Percentiles rank a stretch among this genome's conserved stretches.
Evolutionary conservation across 2,113 vertebrate genomes (phyloP).

Genomic region (Nothobranchius kuhntae): DNA sequence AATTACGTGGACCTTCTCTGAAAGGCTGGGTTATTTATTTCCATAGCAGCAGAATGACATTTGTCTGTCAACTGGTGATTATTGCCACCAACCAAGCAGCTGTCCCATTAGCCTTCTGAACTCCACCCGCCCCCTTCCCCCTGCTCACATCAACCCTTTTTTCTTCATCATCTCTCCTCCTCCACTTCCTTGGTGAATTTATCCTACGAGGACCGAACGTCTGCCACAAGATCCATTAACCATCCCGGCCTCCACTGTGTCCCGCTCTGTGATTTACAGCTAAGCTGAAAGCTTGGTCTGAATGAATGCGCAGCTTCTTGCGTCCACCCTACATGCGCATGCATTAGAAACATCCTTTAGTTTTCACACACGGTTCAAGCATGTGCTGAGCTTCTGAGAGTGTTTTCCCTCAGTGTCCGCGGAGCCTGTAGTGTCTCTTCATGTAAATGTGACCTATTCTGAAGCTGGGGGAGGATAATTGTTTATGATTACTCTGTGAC

Average conservation of each 20-base stretch:
- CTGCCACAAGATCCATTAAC: conserved; percentile 65
- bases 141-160: background rate
- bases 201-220: conserved; percentile 41
- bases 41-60: conserved; percentile 56
- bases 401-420: conserved; percentile 30
- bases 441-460: conserved; percentile 75
- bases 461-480: conserved; percentile 64
- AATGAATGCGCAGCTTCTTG: background rate
- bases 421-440: conserved; percentile 57
- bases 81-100: conserved; percentile 66
- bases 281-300: conserved; percentile 40
- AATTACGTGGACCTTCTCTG: conserved; percentile 19
- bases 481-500: conserved; percentile 74
- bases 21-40: conserved; percentile 30
- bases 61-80: conserved; percentile 54
- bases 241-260: conserved; percentile 30
- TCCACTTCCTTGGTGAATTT: conserved; percentile 40
- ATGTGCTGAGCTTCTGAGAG: background rate
- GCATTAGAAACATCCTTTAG: conserved; percentile 19
- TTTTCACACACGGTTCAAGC: conserved; percentile 34
- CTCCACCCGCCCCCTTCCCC: conserved; percentile 14
- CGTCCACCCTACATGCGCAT: background rate
- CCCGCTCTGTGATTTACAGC: conserved; percentile 56
- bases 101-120: conserved; percentile 53
- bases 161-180: conserved; percentile 31